Evolutionary conservation across 2,113 vertebrate species (phyloP).

Genomic region (Eretmochelys imbricata): DNA sequence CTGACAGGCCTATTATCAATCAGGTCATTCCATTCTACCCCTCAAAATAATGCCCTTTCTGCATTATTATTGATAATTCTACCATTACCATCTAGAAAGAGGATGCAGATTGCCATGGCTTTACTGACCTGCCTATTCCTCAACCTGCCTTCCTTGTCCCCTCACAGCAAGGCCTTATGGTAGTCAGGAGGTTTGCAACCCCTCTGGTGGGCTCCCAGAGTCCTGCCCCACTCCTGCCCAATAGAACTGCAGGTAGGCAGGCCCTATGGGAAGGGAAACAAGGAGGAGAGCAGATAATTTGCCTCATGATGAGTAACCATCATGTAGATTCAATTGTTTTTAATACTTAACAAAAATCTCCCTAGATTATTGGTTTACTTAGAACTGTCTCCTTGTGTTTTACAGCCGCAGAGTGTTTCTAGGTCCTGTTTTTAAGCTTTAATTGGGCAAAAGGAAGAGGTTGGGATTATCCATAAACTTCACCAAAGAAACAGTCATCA

Average conservation of each 20-base stretch:
- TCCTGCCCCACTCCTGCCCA: neutral
- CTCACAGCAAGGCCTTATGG: neutral
- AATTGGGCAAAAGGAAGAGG: neutral
- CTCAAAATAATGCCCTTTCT: neutral
- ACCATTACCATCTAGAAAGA: neutral
- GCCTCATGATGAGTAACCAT: neutral
- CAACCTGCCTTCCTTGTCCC: neutral
- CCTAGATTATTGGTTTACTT: neutral
- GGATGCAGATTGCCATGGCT: neutral
- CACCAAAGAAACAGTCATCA: neutral
- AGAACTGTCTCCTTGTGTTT: neutral
- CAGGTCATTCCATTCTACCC: neutral
- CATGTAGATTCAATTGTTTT: neutral
- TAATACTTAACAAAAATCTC: neutral
- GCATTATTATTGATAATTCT: neutral
- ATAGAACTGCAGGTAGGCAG: neutral
- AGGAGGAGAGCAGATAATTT: neutral
- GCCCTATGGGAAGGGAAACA: neutral
- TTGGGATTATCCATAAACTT: neutral
- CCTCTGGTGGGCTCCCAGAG: neutral
- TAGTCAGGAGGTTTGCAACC: neutral
- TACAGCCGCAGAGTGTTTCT: neutral
- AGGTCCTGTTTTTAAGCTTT: neutral
- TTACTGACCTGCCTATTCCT: neutral
- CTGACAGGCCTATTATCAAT: neutral